These are phyloP conservation scores for Ardeotis arabs DNA, from an alignment of 2,113 vertebrate genomes.

Conservation along the genomic window DNA sequence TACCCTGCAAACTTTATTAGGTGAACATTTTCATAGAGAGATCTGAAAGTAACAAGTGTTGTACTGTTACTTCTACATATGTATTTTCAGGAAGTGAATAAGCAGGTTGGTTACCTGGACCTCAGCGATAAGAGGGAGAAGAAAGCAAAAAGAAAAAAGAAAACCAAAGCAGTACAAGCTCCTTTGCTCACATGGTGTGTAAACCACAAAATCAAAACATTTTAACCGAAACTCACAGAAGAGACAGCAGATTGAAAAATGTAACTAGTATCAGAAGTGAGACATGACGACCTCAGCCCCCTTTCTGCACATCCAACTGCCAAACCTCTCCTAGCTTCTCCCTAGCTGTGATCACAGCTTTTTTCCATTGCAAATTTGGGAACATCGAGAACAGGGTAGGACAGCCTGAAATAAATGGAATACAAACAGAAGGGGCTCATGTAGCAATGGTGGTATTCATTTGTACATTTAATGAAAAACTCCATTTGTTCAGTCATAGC, in stretches of 20 bases:
- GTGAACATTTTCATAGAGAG: background rate
- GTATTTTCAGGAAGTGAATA: background rate
- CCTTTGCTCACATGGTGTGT: background rate
- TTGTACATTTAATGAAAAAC: conserved; percentile 39
- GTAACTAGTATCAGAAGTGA: background rate
- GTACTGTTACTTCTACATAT: background rate
- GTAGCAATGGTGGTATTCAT: background rate
- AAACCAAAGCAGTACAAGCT: background rate
- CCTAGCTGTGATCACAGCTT: background rate
- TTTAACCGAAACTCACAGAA: background rate
- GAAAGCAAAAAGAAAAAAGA: background rate
- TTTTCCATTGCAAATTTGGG: background rate
- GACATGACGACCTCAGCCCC: background rate
- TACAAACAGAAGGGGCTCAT: conserved; percentile 4
- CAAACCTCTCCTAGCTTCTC: background rate
- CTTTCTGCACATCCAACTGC: background rate
- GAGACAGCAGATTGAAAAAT: background rate
- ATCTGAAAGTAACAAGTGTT: background rate
- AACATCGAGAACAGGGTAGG: background rate
- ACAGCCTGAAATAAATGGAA: background rate
- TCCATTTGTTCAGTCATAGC: conserved; percentile 19
- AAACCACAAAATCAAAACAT: background rate
- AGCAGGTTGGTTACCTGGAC: background rate
- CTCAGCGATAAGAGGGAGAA: background rate
- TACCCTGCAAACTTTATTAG: background rate